Base-by-base conservation (phyloP, 1,140 invertebrate species). In the Macrobrachium nipponense region DNA sequence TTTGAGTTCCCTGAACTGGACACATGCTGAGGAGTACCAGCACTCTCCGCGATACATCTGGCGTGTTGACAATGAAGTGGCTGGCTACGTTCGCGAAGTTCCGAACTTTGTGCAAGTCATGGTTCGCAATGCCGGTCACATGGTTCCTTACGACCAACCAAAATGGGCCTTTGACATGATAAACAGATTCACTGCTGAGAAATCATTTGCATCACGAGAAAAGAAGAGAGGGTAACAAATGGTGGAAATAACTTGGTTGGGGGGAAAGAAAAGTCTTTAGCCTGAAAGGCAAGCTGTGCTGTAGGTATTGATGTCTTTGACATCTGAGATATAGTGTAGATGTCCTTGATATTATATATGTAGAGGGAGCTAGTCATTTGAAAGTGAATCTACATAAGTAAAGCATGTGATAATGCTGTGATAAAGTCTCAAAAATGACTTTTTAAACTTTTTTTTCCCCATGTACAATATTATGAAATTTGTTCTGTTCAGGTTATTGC, bases 141-240 rank as follows among this genome's bases (percentile, higher is more conserved):
- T 97, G 93, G 94, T 96, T 20, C 96, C 96, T 0, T 91, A 92
- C 36, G 96, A 97, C 91, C 95, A 97, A 90, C 96, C 96, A 0
- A 93, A 93, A 82, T 95, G 95, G 93, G 94, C 94, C 2, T 92
- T 94, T 27, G 95, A 96, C 90, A 92, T 97, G 89, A 95, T 97
- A 79, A 93, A 94, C 43, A 92, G 94, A 89, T 95, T 97, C 84
- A 95, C 95, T 5, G 27, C 27, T 36, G 44, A 27, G 44, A 62
- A 82, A 20, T 75, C 81, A 17, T 82, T 82, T 59, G 23, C 68
- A 70, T 23, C 14, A 6, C 27, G 20, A 14, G 5, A 6, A 70
- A 12, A n/a, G 20, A 36, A 23, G 14, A 43, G 15, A 0, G 12
- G 7, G 64, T 27, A 20, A 27, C 18, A 0, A 0, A 3, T 6